These are phyloP conservation scores for Brachyistius frenatus DNA, from an alignment of 2,113 vertebrate genomes.

Conservation along the genomic window DNA sequence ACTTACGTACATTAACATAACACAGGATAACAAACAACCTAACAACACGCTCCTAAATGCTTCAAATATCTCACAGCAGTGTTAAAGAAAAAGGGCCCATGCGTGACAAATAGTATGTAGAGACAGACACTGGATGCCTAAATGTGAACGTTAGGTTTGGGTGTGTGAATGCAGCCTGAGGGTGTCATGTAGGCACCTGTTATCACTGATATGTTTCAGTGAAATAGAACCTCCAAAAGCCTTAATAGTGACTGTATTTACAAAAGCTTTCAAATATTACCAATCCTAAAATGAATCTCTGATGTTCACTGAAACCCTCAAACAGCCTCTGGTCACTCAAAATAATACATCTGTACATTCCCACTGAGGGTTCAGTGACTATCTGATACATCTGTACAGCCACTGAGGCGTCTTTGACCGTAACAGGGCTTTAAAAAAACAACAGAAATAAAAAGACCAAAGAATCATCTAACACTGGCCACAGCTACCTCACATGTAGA, in stretches of 20 bases:
- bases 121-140: conserved; percentile 38
- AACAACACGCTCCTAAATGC: neutral
- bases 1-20: too few species aligned
- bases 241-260: conserved; percentile 3
- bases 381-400: neutral
- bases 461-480: neutral
- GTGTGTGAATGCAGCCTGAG: conserved; percentile 28
- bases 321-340: neutral
- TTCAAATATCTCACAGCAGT: neutral
- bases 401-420: conserved; percentile 9
- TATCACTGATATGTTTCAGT: conserved; percentile 50
- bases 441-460: neutral
- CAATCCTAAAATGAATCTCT: neutral
- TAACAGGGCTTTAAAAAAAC: conserved; percentile 3
- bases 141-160: conserved; percentile 12
- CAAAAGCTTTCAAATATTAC: conserved; percentile 42
- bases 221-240: conserved; percentile 48
- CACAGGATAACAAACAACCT: neutral
- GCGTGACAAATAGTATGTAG: conserved; percentile 9
- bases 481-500: conserved; percentile 4
- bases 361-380: neutral
- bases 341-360: neutral
- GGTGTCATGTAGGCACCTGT: conserved; percentile 53
- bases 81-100: neutral
- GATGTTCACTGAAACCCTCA: neutral